Percentiles rank a stretch among this genome's conserved stretches.
These are phyloP conservation scores for Intellagama lesueurii DNA, from an alignment of 2,797 vertebrate genomes.

Conservation along the genomic window DNA sequence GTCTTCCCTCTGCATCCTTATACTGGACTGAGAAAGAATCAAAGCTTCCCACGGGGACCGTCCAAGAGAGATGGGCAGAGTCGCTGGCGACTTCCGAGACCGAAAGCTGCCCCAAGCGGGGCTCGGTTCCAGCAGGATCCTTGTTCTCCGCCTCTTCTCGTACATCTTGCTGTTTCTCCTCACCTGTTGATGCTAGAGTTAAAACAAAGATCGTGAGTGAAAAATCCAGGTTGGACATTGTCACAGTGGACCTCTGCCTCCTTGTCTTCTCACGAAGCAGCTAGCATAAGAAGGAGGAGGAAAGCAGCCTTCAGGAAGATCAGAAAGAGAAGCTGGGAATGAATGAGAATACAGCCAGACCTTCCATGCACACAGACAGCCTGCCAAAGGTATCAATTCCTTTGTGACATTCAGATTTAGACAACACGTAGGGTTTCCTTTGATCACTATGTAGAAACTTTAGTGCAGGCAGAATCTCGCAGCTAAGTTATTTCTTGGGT, in stretches of 20 bases:
- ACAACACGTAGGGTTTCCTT: no score
- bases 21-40: constrained; percentile 71
- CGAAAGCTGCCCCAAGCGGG: constrained; percentile 35
- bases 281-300: neutral
- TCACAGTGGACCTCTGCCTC: neutral
- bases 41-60: constrained; percentile 51
- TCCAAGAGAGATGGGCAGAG: constrained; percentile 56
- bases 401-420: no score
- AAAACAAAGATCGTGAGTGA: neutral
- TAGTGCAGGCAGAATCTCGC: no score
- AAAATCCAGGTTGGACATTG: neutral
- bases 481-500: no score
- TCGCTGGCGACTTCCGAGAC: constrained; percentile 33
- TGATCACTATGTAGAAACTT: no score
- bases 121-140: neutral
- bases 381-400: no score
- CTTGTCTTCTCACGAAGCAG: neutral
- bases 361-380: no score
- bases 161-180: neutral
- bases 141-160: constrained; percentile 1
- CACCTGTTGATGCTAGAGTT: neutral
- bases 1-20: constrained; percentile 32
- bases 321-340: neutral
- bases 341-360: neutral
- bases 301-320: neutral